Evolutionary conservation across 2,888 invertebrate genomes (phyloP).

Genomic region (Dione vanillae): DNA sequence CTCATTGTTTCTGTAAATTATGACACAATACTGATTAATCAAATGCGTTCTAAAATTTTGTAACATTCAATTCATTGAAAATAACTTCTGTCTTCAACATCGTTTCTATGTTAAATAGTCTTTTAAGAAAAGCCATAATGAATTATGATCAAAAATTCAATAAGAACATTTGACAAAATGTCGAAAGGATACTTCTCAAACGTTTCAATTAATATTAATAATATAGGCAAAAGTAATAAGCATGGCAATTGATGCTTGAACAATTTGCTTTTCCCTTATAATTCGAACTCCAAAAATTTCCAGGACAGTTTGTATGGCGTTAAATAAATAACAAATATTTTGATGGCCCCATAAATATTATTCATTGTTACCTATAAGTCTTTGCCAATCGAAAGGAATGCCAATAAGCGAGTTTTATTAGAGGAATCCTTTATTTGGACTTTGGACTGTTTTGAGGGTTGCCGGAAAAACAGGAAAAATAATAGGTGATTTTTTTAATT

Average conservation of each 20-base stretch:
- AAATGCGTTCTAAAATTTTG: too few relatives aligned
- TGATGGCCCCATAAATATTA: slow-evolving; percentile 51
- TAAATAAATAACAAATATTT: slow-evolving; percentile 56
- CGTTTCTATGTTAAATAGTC: neutral
- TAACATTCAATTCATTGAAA: too few relatives aligned
- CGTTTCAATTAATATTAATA: slow-evolving; percentile 32
- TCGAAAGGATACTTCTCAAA: slow-evolving; percentile 23
- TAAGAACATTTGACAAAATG: slow-evolving; percentile 13
- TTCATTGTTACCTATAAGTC: slow-evolving; percentile 46
- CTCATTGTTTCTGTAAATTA: too few relatives aligned
- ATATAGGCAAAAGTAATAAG: slow-evolving; percentile 32
- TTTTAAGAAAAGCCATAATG: neutral
- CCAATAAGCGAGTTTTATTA: slow-evolving; percentile 51
- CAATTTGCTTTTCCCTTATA: slow-evolving; percentile 40
- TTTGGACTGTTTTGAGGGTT: slow-evolving; percentile 32
- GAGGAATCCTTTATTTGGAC: slow-evolving; percentile 50
- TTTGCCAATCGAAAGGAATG: slow-evolving; percentile 42
- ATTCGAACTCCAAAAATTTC: slow-evolving; percentile 38
- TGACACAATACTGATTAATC: too few relatives aligned
- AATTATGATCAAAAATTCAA: neutral
- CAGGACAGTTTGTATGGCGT: slow-evolving; percentile 38
- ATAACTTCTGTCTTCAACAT: neutral
- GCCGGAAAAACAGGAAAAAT: too few relatives aligned
- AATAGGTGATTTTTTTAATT: neutral
- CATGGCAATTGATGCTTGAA: slow-evolving; percentile 36